Evolutionary conservation across 2,888 invertebrate genomes (phyloP).

Genomic region (Zygogramma bicolorata): DNA sequence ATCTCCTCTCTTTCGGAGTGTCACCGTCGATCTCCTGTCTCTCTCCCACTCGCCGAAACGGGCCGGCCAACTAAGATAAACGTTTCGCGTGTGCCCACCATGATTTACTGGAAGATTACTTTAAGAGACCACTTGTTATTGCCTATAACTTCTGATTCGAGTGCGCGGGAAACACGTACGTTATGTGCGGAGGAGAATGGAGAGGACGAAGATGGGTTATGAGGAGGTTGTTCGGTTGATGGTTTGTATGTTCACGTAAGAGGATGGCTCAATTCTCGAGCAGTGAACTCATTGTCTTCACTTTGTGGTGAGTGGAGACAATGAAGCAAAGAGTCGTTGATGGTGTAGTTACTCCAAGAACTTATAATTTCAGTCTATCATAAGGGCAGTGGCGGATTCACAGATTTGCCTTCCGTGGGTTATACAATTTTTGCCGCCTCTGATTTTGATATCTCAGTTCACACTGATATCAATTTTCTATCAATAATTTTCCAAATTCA

Average conservation of each 20-base stretch:
- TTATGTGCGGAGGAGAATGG: constrained; percentile 38
- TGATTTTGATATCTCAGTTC: too few relatives aligned
- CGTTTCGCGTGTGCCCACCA: constrained; percentile 62
- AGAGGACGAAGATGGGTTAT: constrained; percentile 29
- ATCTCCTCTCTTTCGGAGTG: constrained; percentile 56
- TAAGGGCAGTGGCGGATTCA: too few relatives aligned
- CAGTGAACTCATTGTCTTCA: neutral
- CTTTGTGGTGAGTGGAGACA: neutral
- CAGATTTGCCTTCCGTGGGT: too few relatives aligned
- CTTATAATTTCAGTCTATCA: too few relatives aligned
- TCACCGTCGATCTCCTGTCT: constrained; percentile 52
- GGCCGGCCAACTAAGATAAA: constrained; percentile 55
- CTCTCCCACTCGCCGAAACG: constrained; percentile 42
- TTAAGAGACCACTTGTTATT: constrained; percentile 68
- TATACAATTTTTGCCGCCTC: too few relatives aligned
- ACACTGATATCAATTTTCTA: too few relatives aligned
- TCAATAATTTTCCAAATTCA: too few relatives aligned
- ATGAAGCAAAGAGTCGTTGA: neutral
- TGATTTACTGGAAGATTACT: constrained; percentile 67
- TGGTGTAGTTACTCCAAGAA: too few relatives aligned
- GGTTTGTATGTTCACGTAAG: constrained; percentile 31
- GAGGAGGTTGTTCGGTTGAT: constrained; percentile 36
- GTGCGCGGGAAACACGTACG: constrained; percentile 60
- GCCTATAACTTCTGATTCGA: constrained; percentile 67
- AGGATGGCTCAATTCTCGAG: constrained; percentile 54